A percentile compares a stretch with the other conserved stretches of the same genome.
phyloP scores from a whole-genome alignment of 2,888 invertebrate species.

The Zonitis immaculata region DNA sequence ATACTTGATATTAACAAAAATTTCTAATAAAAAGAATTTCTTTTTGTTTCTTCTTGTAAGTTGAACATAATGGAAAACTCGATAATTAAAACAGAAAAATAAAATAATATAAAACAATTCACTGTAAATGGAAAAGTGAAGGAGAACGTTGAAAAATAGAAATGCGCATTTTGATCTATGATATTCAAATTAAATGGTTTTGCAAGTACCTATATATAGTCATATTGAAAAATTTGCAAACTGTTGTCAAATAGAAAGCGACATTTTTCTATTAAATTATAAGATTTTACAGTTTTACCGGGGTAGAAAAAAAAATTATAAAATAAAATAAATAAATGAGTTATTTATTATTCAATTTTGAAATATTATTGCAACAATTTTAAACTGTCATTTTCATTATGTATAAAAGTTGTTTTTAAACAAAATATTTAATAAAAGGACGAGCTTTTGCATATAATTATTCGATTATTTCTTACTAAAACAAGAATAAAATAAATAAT shows the following conservation, averaged over 20 bases:
- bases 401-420: neutral
- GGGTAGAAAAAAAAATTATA: too few species aligned
- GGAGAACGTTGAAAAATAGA: neutral
- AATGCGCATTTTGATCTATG: neutral
- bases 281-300: too few species aligned
- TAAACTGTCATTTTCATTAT: neutral
- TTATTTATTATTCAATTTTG: neutral
- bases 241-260: too few species aligned
- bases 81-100: too few species aligned
- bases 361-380: too few species aligned
- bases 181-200: neutral
- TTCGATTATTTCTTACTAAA: conserved; percentile 14
- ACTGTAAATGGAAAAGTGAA: neutral
- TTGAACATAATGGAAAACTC: too few species aligned
- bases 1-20: too few species aligned
- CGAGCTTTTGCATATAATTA: conserved; percentile 13
- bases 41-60: neutral
- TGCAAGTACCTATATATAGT: too few species aligned
- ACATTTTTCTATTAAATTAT: neutral
- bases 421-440: conserved; percentile 4
- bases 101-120: neutral
- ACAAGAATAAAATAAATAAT: conserved; percentile 2
- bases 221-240: neutral
- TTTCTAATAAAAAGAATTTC: too few species aligned
- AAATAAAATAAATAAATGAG: too few species aligned